Percentiles rank a stretch among this genome's conserved stretches.
Conservation (phyloP, 1,140 invertebrate species). For the Pseudachorutes palmiensis region DNA sequence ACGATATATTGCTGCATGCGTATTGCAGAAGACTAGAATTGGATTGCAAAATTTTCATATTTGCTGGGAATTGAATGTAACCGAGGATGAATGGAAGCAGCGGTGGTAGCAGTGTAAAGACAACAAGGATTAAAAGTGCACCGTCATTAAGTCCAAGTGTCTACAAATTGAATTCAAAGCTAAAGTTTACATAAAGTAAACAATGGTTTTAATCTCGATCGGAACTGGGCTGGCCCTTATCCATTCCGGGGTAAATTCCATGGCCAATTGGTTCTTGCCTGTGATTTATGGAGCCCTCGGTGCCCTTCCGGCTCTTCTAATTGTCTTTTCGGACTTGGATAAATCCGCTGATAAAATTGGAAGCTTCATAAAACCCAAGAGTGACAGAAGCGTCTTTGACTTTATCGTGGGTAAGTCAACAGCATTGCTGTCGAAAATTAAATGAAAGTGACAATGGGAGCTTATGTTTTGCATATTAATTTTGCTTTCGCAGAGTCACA, state of each 20-base stretch:
- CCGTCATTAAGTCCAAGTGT: no score
- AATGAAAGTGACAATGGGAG: neutral
- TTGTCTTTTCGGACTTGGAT: slow-evolving; percentile 33
- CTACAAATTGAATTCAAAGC: no score
- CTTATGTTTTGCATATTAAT: neutral
- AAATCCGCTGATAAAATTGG: slow-evolving; percentile 23
- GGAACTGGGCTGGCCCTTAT: neutral
- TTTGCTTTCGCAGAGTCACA: neutral
- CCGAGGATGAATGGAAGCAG: no score
- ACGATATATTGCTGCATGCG: no score
- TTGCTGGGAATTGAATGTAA: no score
- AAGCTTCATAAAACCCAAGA: neutral
- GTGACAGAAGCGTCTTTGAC: slow-evolving; percentile 29
- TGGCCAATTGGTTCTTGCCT: slow-evolving; percentile 33
- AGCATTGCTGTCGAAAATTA: neutral
- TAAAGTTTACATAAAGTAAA: no score
- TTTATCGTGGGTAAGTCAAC: slow-evolving; percentile 32
- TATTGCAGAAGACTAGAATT: no score
- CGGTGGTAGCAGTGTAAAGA: no score
- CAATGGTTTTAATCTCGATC: neutral
- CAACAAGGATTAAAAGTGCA: no score
- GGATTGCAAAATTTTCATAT: no score
- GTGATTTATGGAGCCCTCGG: slow-evolving; percentile 35
- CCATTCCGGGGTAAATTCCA: neutral
- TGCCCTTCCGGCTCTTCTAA: slow-evolving; percentile 31